Percentiles rank a stretch among this genome's conserved stretches.
phyloP scores from a whole-genome alignment of 2,888 invertebrate species.

The Apodemia mormo region DNA sequence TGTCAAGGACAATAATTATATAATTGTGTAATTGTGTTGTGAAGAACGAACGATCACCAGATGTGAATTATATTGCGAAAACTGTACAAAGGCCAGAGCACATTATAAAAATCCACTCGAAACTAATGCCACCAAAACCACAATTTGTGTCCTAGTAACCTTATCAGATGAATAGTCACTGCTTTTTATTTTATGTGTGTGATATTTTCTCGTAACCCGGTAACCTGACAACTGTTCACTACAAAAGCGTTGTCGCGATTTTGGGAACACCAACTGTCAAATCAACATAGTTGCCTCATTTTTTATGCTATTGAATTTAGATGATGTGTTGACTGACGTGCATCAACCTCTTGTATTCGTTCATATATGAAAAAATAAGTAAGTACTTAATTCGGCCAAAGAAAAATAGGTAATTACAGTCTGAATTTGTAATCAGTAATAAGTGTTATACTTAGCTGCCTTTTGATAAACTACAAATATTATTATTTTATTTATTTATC shows the following conservation, averaged over 20 bases:
- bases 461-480: too few relatives aligned
- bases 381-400: too few relatives aligned
- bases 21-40: constrained; percentile 18
- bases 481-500: too few relatives aligned
- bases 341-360: neutral
- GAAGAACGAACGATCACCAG: constrained; percentile 14
- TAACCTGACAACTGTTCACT: constrained; percentile 52
- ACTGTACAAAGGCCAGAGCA: constrained; percentile 10
- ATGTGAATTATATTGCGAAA: constrained; percentile 14
- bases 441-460: too few relatives aligned
- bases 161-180: constrained; percentile 38
- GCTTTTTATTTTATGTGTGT: constrained; percentile 42
- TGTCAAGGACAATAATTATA: constrained; percentile 23
- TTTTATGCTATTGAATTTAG: constrained; percentile 43
- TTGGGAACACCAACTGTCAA: constrained; percentile 38
- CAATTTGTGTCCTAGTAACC: constrained; percentile 42
- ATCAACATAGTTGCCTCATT: constrained; percentile 59
- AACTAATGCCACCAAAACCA: constrained; percentile 22
- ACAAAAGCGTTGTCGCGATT: constrained; percentile 31
- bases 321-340: constrained; percentile 17
- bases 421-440: too few relatives aligned
- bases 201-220: constrained; percentile 56
- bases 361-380: too few relatives aligned
- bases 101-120: neutral
- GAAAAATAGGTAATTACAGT: too few relatives aligned